phyloP scores from a whole-genome alignment of 92 coral and sea anemone species.

The Chrysogorgia sp. region DNA sequence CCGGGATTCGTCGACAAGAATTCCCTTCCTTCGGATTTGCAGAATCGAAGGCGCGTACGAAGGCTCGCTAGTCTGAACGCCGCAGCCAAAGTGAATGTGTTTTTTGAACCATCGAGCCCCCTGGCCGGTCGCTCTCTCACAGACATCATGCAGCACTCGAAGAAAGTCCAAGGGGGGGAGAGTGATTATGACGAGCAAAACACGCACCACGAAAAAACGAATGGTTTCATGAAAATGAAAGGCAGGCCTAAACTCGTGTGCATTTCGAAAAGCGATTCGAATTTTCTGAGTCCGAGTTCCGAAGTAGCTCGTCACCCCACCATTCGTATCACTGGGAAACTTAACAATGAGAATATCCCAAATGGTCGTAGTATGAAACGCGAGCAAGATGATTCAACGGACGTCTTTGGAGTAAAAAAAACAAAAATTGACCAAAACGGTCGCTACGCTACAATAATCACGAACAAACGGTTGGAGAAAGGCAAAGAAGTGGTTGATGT shows the following conservation, averaged over 20 bases:
- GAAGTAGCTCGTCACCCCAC: conserved; percentile 3
- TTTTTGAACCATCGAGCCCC: conserved; percentile 96
- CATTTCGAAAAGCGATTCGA: conserved; percentile 13
- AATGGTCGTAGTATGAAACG: conserved; percentile 16
- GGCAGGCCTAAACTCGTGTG: conserved; percentile 26
- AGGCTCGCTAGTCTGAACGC: conserved; percentile 98
- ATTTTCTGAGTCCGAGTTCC: conserved; percentile 15
- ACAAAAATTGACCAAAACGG: conserved; percentile 25
- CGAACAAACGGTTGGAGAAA: conserved; percentile 1
- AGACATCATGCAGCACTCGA: conserved; percentile 84
- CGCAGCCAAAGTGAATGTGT: conserved; percentile 91
- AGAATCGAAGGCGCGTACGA: conserved; percentile 84
- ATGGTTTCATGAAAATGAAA: conserved; percentile 51
- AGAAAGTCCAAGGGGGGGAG: conserved; percentile 29
- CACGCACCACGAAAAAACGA: conserved; percentile 49
- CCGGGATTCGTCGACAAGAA: conserved; percentile 99
- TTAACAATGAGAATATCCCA: not conserved
- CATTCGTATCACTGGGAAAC: not conserved
- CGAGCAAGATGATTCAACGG: not conserved
- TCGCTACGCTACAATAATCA: conserved; percentile 4
- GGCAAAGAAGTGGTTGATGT: conserved; percentile 70
- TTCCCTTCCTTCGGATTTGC: conserved; percentile 66
- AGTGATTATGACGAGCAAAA: conserved; percentile 41
- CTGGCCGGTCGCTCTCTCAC: conserved; percentile 83
- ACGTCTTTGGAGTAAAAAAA: not conserved